phyloP scores from a whole-genome alignment of 2,113 vertebrate genomes.

The Lampris incognitus region DNA sequence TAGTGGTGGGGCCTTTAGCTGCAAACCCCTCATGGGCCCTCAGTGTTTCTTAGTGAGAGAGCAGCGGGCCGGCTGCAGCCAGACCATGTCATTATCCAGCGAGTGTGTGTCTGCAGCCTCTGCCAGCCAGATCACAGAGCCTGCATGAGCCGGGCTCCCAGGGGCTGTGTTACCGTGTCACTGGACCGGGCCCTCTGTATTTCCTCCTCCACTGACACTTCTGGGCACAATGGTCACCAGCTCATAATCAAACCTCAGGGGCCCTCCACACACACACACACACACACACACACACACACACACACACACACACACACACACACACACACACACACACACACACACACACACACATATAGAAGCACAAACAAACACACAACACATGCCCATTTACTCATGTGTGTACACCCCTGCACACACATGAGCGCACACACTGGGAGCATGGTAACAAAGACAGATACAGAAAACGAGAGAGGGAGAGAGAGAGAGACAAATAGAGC shows the following conservation, averaged over 20 bases:
- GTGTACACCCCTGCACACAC: neutral
- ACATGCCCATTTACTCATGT: no score
- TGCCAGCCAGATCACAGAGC: constrained; percentile 72
- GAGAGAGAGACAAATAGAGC: no score
- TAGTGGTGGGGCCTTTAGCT: constrained; percentile 31
- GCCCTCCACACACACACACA: constrained; percentile 23
- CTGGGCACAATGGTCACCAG: constrained; percentile 38
- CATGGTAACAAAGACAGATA: no score
- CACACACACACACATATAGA: constrained; percentile 11
- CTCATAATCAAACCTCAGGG: constrained; percentile 68
- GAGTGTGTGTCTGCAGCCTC: constrained; percentile 34
- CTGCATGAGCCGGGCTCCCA: constrained; percentile 54
- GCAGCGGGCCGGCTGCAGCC: constrained; percentile 42
- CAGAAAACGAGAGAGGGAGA: no score
- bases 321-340: constrained; percentile 9
- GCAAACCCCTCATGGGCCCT: constrained; percentile 30
- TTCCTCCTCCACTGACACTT: constrained; percentile 48
- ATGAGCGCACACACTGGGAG: neutral
- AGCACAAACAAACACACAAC: neutral
- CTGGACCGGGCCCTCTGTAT: constrained; percentile 46
- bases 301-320: constrained; percentile 9
- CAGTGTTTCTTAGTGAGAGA: constrained; percentile 40
- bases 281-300: constrained; percentile 19
- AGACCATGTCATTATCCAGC: constrained; percentile 55
- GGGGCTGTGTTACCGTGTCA: constrained; percentile 67